Evolutionary conservation across 2,888 invertebrate species (phyloP), one percentile per base, ranked within the genome.

Genomic region (Calephelis perditalis): DNA sequence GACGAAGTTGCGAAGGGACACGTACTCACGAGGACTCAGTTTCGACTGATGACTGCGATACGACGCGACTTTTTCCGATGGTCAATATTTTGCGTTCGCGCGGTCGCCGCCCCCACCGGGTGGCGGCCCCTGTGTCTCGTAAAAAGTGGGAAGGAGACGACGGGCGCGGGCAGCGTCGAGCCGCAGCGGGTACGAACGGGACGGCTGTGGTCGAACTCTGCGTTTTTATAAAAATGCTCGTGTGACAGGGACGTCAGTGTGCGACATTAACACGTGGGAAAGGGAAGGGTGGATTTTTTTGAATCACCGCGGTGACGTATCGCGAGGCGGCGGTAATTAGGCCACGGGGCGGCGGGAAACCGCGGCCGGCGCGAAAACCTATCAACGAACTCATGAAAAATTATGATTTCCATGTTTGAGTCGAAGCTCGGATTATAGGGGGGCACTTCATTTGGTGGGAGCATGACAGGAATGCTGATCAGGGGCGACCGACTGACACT

Each of bases 71-170:
- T 91, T 91, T 91, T 91, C 90, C 91, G 87, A 91, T 91, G 91
- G 91, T 91, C 91, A 91, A 91, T 91, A 91, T 91, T 91, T 91
- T 87, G 90, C 88, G 90, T 90, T 90, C 86, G 85, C 88, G 86
- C 82, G 86, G 86, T 88, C 85, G 84, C 86, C 88, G 86, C 89
- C 87, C 86, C 73, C 88, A 84, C 87, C 85, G 84, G 85, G 86
- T 81, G 76, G 77, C 71, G 85, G 86, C 86, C 88, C 87, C 90
- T 85, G 78, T 87, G 90, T 91, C 91, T 91, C 91, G 91, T 91
- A 91, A 91, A 91, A 91, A 91, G 91, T 82, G 90, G 84, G 86
- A 91, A 89, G 86, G 91, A 91, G 91, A 91, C 89, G 91, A 86
- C 85, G 85, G 87, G 86, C 81, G 79, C 83, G 83, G 83, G 82